These are phyloP conservation scores for Loxodonta africana DNA, from an alignment of 2,113 vertebrate genomes.

Conservation along the genomic window DNA sequence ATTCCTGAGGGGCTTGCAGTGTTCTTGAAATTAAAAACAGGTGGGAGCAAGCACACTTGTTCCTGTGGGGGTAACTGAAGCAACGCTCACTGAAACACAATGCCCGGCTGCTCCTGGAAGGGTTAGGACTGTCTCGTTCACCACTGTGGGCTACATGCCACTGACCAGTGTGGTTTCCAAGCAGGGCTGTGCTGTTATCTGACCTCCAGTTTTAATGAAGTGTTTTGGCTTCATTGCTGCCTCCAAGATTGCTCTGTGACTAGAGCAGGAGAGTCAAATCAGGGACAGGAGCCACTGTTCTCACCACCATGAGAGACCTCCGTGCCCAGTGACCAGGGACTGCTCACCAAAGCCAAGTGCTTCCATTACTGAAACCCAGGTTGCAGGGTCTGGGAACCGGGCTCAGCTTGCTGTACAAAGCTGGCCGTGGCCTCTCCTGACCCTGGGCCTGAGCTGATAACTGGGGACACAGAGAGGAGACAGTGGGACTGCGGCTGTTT, in stretches of 20 bases:
- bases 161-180: constrained; percentile 75
- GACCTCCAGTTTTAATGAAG: constrained; percentile 74
- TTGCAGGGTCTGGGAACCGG: neutral
- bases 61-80: constrained; percentile 64
- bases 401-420: neutral
- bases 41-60: neutral
- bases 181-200: constrained; percentile 75
- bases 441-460: neutral
- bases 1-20: constrained; percentile 20
- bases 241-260: constrained; percentile 71
- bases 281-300: constrained; percentile 17
- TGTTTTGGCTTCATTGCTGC: constrained; percentile 75
- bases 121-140: neutral
- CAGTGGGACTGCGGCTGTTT: neutral
- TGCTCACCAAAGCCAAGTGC: neutral
- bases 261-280: constrained; percentile 63
- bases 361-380: neutral
- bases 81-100: neutral
- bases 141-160: constrained; percentile 44
- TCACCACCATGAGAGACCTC: neutral
- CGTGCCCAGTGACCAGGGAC: neutral
- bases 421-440: neutral
- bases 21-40: constrained; percentile 58
- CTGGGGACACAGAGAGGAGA: neutral
- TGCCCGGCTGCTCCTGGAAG: constrained; percentile 18